Conservation (phyloP, 2,113 vertebrate species). For the Macaca nemestrina region DNA sequence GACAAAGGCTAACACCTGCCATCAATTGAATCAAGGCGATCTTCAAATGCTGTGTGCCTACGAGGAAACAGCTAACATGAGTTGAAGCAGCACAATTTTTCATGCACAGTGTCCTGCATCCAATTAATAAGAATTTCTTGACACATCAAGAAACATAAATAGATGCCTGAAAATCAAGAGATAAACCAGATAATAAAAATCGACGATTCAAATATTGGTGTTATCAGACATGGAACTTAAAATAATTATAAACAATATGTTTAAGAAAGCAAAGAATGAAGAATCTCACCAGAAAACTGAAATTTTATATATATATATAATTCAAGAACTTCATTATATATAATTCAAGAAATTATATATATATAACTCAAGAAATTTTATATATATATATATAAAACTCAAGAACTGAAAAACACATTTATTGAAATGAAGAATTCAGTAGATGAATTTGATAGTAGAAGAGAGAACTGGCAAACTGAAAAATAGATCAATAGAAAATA, state of each 20-base stretch:
- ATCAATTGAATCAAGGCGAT: constrained; percentile 4
- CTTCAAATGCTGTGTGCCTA: background rate
- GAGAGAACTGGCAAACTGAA: background rate
- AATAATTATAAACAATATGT: background rate
- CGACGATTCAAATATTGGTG: too few species aligned
- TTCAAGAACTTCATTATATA: background rate
- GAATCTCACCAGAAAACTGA: background rate
- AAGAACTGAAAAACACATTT: constrained; percentile 31
- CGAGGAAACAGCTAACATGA: background rate
- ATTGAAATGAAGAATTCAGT: constrained; percentile 37
- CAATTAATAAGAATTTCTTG: constrained; percentile 24
- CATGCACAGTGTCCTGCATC: background rate
- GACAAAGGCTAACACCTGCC: constrained; percentile 39
- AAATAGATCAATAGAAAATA: background rate
- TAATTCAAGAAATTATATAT: too few species aligned
- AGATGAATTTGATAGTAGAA: background rate
- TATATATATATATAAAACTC: background rate
- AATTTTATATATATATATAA: background rate
- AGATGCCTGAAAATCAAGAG: constrained; percentile 20
- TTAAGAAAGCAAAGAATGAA: constrained; percentile 19
- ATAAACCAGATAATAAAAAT: constrained; percentile 36
- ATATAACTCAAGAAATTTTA: too few species aligned
- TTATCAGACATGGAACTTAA: too few species aligned
- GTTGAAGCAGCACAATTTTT: background rate
- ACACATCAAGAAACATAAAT: background rate